Conservation (phyloP, 2,113 vertebrate genomes). For the Indicator indicator region DNA sequence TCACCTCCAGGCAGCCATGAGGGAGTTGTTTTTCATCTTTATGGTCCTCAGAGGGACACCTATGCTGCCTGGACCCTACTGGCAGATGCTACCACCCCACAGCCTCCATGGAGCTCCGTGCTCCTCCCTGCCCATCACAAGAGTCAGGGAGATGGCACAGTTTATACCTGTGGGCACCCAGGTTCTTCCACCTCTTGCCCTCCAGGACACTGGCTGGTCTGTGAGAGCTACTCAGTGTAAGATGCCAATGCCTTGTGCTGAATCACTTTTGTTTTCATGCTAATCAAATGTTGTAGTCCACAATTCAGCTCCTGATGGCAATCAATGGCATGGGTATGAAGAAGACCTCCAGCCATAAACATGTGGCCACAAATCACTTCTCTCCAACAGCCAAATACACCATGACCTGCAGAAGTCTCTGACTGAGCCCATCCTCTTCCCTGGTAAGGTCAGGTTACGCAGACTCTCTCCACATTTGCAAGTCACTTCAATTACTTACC, state of each 20-base stretch:
- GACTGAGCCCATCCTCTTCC: not conserved
- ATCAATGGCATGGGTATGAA: not conserved
- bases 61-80: not conserved
- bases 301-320: not conserved
- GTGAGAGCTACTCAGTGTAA: not conserved
- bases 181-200: not conserved
- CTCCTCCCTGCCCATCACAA: not conserved
- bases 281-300: not conserved
- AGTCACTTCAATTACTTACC: not conserved
- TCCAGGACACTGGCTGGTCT: not conserved
- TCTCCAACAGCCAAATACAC: fast-evolving
- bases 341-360: not conserved
- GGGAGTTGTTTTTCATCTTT: not conserved
- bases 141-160: fast-evolving
- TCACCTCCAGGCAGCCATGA: not conserved
- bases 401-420: not conserved
- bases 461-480: not conserved
- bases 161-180: not conserved
- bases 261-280: not conserved
- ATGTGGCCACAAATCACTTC: not conserved
- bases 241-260: not conserved
- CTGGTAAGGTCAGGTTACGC: not conserved
- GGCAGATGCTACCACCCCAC: not conserved
- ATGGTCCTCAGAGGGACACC: not conserved
- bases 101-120: fast-evolving